Base-by-base conservation (phyloP, 2,113 vertebrate genomes). In the Menura novaehollandiae region DNA sequence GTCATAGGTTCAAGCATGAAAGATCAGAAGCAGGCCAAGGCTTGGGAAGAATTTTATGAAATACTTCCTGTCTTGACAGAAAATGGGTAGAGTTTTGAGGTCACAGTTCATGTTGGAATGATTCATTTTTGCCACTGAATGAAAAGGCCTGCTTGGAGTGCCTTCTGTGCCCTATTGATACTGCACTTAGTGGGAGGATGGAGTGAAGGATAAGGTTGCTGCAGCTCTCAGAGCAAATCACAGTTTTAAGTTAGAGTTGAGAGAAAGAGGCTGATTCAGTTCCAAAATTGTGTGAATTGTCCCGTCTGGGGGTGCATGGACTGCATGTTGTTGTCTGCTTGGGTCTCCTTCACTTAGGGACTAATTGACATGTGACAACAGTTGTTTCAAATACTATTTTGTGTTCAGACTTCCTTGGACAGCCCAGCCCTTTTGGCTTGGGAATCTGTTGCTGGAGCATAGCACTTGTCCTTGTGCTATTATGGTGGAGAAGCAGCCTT, bases 321-420 rank as follows among this genome's bases (percentile, higher is more conserved):
- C 23, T 71, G 21, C 3, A 1, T 11, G 9, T 20, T 93, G 43
- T 49, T 92, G 35, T 62, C 49, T 80, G 7, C 87, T 63, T 79
- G 37, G 6, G 16, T 81, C 13, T 52, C 19, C 15, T 64, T 89
- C 1, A 3, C 37, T 55, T 59, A 33, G 58, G 49, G 53, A 20
- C 32, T 55, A 39, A 55, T 3, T 1, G 3, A 18, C 8, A 3
- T 8, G 13, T 47, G 69, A 12, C 1, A 6, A 7, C 33, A 72
- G 20, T 51, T 84, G 35, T 84, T 86, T 86, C 37, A 84, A 73
- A 62, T 66, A 27, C 23, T 59, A 0, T 72, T 73, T 83, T 62
- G 14, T 88, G 26, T 63, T 88, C 66, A 63, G 12, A 33, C 22
- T 43, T 74, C 32, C 17, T 37, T 59, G 82, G 72, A 51, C 9